These are phyloP conservation scores for Sphaerophoria rueppellii DNA, from an alignment of 2,888 invertebrate genomes.

Conservation along the genomic window DNA sequence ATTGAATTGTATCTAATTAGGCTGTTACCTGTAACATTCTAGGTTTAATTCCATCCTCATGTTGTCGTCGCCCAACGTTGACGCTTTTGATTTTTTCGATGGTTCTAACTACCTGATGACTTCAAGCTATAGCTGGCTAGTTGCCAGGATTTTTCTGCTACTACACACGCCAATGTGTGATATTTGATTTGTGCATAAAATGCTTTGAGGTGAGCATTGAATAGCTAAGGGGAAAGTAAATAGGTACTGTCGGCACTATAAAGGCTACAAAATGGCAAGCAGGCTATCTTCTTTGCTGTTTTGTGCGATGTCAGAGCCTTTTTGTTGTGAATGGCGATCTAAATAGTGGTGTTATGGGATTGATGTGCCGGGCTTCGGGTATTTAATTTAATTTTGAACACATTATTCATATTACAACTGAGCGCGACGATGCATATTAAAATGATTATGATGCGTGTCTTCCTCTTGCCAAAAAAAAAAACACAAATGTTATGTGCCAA, in stretches of 20 bases:
- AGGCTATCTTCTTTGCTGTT: conserved; percentile 33
- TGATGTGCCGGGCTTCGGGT: not conserved
- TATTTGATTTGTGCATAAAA: conserved; percentile 2
- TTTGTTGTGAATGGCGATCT: conserved; percentile 48
- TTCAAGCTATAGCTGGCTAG: conserved; percentile 47
- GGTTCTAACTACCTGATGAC: not conserved
- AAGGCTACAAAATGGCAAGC: not conserved
- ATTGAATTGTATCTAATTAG: conserved; percentile 71
- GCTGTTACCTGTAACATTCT: conserved; percentile 45
- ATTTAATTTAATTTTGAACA: conserved; percentile 63
- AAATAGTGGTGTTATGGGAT: not conserved
- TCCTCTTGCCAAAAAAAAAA: conserved; percentile 12
- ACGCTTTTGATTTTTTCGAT: conserved; percentile 6
- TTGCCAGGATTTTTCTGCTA: conserved; percentile 59
- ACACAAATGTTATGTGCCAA: no score
- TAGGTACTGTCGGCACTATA: not conserved
- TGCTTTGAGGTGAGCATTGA: not conserved
- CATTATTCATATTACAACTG: conserved; percentile 61
- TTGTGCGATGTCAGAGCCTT: conserved; percentile 52
- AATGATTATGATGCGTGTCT: conserved; percentile 36
- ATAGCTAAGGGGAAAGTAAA: not conserved
- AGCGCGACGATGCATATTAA: conserved; percentile 46
- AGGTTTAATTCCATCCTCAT: not conserved
- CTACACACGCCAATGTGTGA: conserved; percentile 46
- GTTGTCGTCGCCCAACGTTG: not conserved